Percentiles rank a stretch among this genome's conserved stretches.
phyloP scores from a whole-genome alignment of 2,797 vertebrate species.

The Epinephelus malabaricus region DNA sequence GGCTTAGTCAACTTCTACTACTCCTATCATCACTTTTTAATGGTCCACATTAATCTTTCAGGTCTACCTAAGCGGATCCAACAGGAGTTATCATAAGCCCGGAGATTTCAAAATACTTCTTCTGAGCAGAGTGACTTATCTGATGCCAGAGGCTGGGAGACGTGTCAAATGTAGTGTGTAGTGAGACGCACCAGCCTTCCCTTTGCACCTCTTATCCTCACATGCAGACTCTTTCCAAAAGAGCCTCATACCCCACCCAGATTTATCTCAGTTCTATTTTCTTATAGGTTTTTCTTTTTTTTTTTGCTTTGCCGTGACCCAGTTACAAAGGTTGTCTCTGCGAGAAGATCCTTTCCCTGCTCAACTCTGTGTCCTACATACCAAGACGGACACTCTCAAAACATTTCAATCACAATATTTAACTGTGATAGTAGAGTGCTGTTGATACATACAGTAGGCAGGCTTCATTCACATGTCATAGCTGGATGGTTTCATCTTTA shows the following conservation, averaged over 20 bases:
- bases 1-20: slow-evolving; percentile 56
- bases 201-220: slow-evolving; percentile 71
- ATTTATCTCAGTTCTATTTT: slow-evolving; percentile 62
- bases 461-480: slow-evolving; percentile 13
- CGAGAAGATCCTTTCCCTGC: slow-evolving; percentile 36
- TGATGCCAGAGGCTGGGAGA: slow-evolving; percentile 79
- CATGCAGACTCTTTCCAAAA: slow-evolving; percentile 60
- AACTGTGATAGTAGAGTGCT: slow-evolving; percentile 3
- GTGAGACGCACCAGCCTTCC: slow-evolving; percentile 59
- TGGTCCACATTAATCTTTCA: slow-evolving; percentile 74
- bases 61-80: slow-evolving; percentile 77
- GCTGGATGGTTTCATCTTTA: slow-evolving; percentile 25
- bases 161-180: slow-evolving; percentile 74
- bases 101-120: slow-evolving; percentile 73
- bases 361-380: slow-evolving; percentile 35
- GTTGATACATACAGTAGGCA: slow-evolving; percentile 1
- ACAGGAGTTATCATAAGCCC: slow-evolving; percentile 74
- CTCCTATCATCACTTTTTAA: slow-evolving; percentile 71
- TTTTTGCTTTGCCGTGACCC: slow-evolving; percentile 46
- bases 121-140: slow-evolving; percentile 75
- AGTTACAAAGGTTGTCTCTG: slow-evolving; percentile 56
- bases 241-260: slow-evolving; percentile 46
- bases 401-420: slow-evolving; percentile 20
- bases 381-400: slow-evolving; percentile 36
- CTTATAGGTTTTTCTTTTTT: slow-evolving; percentile 20